phyloP scores from a whole-genome alignment of 2,888 invertebrate genomes.

The Ochropleura leucogaster region DNA sequence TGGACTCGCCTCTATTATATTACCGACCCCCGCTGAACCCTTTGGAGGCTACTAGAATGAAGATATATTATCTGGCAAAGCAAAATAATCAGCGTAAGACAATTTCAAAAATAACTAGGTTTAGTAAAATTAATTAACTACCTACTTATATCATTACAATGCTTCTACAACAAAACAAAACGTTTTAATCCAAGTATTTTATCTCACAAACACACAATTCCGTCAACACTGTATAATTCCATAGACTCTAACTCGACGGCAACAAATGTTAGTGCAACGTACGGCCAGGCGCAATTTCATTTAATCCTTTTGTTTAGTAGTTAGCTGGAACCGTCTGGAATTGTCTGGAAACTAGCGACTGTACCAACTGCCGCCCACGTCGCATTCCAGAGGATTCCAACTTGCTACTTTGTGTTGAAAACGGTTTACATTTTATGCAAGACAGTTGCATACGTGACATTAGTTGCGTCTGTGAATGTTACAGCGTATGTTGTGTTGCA shows the following conservation, averaged over 20 bases:
- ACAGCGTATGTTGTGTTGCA: neutral
- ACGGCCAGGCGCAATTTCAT: constrained; percentile 51
- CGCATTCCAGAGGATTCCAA: constrained; percentile 59
- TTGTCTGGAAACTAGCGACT: constrained; percentile 55
- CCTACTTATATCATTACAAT: neutral
- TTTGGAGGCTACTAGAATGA: too few relatives aligned
- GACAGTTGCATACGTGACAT: constrained; percentile 31
- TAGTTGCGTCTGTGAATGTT: constrained; percentile 26
- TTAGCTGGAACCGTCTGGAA: constrained; percentile 58
- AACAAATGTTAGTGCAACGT: constrained; percentile 45
- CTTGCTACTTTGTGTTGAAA: constrained; percentile 60
- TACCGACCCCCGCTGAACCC: too few relatives aligned
- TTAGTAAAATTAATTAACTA: too few relatives aligned
- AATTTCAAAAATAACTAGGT: neutral
- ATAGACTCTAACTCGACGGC: constrained; percentile 24
- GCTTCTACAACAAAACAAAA: neutral
- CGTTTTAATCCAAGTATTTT: neutral
- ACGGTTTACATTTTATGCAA: constrained; percentile 48
- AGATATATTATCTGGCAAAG: too few relatives aligned
- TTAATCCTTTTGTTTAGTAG: constrained; percentile 69
- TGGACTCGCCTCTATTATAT: too few relatives aligned
- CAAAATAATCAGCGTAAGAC: neutral
- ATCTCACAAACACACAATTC: constrained; percentile 2
- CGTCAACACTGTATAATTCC: constrained; percentile 15
- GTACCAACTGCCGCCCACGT: constrained; percentile 43